phyloP scores from a whole-genome alignment of 2,113 vertebrate species.

The Ameiurus melas region DNA sequence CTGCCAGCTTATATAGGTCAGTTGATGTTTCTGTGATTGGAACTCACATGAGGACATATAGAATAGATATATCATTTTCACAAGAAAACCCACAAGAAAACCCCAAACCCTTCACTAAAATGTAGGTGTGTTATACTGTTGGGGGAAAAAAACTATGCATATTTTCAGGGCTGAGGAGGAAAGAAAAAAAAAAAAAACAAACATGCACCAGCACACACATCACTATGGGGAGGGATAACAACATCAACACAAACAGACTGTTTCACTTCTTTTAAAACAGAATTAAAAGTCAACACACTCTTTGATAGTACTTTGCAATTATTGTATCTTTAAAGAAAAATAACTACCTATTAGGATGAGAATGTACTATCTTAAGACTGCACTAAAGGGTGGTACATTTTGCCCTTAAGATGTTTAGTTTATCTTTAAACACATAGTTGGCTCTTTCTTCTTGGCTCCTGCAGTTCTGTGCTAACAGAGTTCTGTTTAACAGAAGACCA shows the following conservation, averaged over 20 bases:
- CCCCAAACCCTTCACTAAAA: not conserved
- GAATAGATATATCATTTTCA: not conserved
- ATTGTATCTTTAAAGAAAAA: not conserved
- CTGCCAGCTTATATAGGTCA: not conserved
- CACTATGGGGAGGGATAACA: not conserved
- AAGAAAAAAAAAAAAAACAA: not conserved
- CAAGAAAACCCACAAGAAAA: too few species aligned
- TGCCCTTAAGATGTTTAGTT: not conserved
- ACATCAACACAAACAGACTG: not conserved
- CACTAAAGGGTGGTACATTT: not conserved
- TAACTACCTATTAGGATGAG: not conserved
- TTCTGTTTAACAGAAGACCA: slow-evolving; percentile 20
- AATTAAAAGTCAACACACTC: not conserved
- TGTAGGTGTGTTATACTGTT: not conserved
- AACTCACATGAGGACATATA: not conserved
- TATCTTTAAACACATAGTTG: not conserved
- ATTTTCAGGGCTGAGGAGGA: not conserved
- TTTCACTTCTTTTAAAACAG: not conserved
- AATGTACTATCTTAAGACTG: not conserved
- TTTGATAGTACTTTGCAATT: not conserved
- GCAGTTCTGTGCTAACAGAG: not conserved
- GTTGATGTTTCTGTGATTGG: not conserved
- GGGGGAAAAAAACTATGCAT: not conserved
- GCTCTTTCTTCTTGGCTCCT: not conserved
- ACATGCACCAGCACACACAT: not conserved